Evolutionary conservation across 2,888 invertebrate species (phyloP), one percentile per base, ranked within the genome.

Genomic region (Cistogaster globosa): DNA sequence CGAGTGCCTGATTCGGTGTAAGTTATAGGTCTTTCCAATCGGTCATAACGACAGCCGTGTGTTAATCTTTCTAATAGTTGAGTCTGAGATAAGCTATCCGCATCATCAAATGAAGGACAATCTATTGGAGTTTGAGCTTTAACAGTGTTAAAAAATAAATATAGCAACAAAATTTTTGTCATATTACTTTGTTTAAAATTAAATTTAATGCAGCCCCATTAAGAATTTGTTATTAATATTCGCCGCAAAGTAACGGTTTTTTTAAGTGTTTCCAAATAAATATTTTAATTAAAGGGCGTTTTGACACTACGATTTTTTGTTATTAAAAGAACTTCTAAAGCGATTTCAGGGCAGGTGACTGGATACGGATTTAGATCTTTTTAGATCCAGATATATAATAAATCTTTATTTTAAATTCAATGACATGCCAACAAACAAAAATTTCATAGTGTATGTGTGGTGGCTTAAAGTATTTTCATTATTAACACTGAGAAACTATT

Each of bases 31-130:
- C 96, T 94, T 78, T 95, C 94, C 89, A 96, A 93, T 55, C 95
- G 95, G 91, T 97, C 96, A 90, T 97, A 97, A 60, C 96, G 95
- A 90, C 97, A 97, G 85, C 94, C 94, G 89, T 95, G 93, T 0
- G 96, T 96, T 68, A 97, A 92, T 80, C 95, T 94, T 58, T 94
- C 94, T 63, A 96, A 92, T 87, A 97, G 94, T 90, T 96, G 96
- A 0, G 96, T 96, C 90, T 96, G 96, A 0, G 96, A 96, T 89
- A 95, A 93, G 62, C 91, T 93, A 89, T 95, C 95, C 11, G 94
- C 94, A 53, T 90, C 90, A 14, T 93, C 93, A 42, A 94, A 91
- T 18, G 94, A 92, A 14, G 94, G 94, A 88, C 95, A 95, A 87
- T 91, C 87, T 87, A 86, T 69, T 18, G 85, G 80, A 9, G 68